Base-by-base conservation (phyloP, 2,888 invertebrate genomes). In the Brachylomia viminalis region DNA sequence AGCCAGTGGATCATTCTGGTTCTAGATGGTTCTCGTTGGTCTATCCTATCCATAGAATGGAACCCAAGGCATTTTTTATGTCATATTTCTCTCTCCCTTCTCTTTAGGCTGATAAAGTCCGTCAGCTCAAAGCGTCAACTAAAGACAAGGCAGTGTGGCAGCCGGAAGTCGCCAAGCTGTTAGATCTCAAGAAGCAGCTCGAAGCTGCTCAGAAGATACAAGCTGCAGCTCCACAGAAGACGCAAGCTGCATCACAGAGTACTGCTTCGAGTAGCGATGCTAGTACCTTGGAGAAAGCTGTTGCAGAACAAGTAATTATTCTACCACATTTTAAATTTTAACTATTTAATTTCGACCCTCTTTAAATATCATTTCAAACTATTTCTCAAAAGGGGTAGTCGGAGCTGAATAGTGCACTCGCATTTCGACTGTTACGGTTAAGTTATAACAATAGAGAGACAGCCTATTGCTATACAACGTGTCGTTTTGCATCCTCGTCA, bases 261-360 rank as follows among this genome's bases (percentile, higher is more conserved):
- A 54, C 4, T 27, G 27, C 23, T 38, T 17, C 61, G 1, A 30
- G 15, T 27, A 67, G 61, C 4, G 72, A 84, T 54, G 79, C 61
- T 0, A 64, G 59, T 7, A 70, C 73, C 10, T 66, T 88, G 20
- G 89, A 88, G 42, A 88, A 80, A 54, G 88, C 87, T 4, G 77
- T 88, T 0, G 75, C 85, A 0, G 88, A 82, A 61, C 88, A 88
- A 61, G 52, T 27, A 49, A n/a, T 65, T 47, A 27, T 27, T 47
- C 15, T 45, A 45, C 15, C 15, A 45, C 15, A 45, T 45, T 45
- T 45, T 45, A 45, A 45, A 15, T 45, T 15, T 45, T 0, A 2
- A 15, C 15, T 45, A 45, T 11, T 45, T 45, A 45, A 45, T 45
- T 45, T 45, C 45, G 15, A 45, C 45, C 45, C 15, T 15, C 7